A percentile compares a stretch with the other conserved stretches of the same genome.
These are phyloP conservation scores for Lophius americanus DNA, from an alignment of 2,797 vertebrate genomes.

Conservation along the genomic window DNA sequence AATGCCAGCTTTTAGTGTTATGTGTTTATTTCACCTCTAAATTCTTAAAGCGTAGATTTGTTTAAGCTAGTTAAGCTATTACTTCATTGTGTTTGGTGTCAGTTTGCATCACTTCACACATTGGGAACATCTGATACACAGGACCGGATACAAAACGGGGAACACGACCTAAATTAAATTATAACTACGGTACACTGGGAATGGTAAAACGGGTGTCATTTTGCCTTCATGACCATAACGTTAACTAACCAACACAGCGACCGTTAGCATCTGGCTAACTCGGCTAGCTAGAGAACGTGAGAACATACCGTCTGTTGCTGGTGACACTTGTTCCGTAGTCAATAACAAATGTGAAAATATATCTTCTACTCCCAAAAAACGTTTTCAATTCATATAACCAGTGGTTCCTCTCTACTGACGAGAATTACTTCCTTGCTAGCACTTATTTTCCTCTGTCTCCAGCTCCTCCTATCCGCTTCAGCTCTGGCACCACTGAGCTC, in stretches of 20 bases:
- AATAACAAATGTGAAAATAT: slow-evolving; percentile 9
- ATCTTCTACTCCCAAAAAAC: slow-evolving; percentile 5
- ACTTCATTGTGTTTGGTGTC: slow-evolving; percentile 26
- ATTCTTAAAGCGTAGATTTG: slow-evolving; percentile 3
- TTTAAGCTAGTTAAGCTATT: slow-evolving; percentile 24
- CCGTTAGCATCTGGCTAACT: slow-evolving; percentile 65
- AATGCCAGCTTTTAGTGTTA: neutral
- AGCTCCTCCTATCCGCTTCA: slow-evolving; percentile 71
- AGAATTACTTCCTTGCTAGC: slow-evolving; percentile 41
- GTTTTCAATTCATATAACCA: neutral
- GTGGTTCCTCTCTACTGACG: slow-evolving; percentile 4
- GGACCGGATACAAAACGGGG: neutral
- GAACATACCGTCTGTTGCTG: slow-evolving; percentile 77
- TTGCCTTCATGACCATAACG: slow-evolving; percentile 32
- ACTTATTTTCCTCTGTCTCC: slow-evolving; percentile 52
- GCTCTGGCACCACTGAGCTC: slow-evolving; percentile 52
- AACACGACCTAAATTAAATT: neutral
- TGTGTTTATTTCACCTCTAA: neutral
- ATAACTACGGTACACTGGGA: neutral
- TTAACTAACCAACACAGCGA: slow-evolving; percentile 52
- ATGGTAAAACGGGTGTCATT: neutral
- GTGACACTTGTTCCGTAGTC: slow-evolving; percentile 56
- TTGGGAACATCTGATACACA: neutral
- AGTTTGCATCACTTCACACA: slow-evolving; percentile 12
- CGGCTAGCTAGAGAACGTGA: slow-evolving; percentile 62